Evolutionary conservation across 2,797 vertebrate genomes (phyloP).

Genomic region (Graptemys geographica): DNA sequence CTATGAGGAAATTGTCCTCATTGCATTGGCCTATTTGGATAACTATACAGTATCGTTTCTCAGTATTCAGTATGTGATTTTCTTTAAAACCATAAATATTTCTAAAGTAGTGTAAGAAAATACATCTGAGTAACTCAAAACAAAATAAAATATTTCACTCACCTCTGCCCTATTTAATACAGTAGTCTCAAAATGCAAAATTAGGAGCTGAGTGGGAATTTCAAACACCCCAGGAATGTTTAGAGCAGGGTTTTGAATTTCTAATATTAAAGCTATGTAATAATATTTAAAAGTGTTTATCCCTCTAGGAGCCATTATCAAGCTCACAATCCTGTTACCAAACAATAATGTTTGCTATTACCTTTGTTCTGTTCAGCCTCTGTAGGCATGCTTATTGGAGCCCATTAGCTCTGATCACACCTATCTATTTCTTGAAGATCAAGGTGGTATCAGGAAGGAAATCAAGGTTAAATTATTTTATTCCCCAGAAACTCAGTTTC

Average conservation of each 20-base stretch:
- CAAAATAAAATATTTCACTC: neutral
- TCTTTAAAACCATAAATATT: neutral
- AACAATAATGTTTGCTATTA: slow-evolving; percentile 43
- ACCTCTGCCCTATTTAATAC: neutral
- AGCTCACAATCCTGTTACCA: slow-evolving; percentile 4
- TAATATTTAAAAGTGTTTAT: slow-evolving; percentile 32
- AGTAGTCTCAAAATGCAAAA: neutral
- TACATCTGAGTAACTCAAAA: accelerated
- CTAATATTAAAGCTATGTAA: neutral
- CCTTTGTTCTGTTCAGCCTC: neutral
- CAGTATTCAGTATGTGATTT: neutral
- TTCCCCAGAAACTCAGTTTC: slow-evolving; percentile 62
- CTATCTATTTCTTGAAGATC: slow-evolving; percentile 36
- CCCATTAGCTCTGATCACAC: slow-evolving; percentile 25
- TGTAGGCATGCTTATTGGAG: neutral
- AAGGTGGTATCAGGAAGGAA: slow-evolving; percentile 20
- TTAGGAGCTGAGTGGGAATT: neutral
- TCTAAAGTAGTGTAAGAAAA: neutral
- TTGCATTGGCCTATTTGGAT: neutral
- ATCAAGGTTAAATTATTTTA: slow-evolving; percentile 47
- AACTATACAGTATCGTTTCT: neutral
- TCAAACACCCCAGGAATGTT: neutral
- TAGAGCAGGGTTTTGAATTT: neutral
- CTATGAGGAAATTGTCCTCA: neutral
- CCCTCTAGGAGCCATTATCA: slow-evolving; percentile 9